Base-by-base conservation (phyloP, 2,888 invertebrate species). In the Lucinisca nassula region DNA sequence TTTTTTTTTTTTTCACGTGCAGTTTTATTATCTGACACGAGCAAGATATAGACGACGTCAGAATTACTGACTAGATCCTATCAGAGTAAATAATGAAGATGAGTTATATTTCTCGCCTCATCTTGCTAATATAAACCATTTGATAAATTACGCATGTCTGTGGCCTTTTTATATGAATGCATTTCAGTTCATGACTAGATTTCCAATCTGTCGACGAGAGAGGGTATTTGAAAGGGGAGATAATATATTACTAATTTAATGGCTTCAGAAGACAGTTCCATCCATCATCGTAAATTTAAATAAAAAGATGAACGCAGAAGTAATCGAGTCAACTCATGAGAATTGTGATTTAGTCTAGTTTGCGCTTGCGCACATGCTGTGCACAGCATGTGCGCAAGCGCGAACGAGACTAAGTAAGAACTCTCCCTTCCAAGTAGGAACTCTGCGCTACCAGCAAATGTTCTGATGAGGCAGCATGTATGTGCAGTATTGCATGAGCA, bases 251-350 rank as follows among this genome's bases (percentile, higher is more conserved):
- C 79, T 81, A 80, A 35, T 49, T 45, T 79, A 78, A 74, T 81
- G 85, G 82, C 83, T 72, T 55, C 74, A 81, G 77, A 78, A 45
- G 78, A 86, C 37, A 35, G 61, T 32, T 61, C 38, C 80, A 86
- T 86, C 79, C 55, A 84, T 89, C 89, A 89, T 81, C 49, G 84
- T 86, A 84, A 79, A 85, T 85, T 87, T 87, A 51, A 87, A 87
- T 75, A 78, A 85, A 51, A 84, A 85, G 82, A 85, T 85, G 84
- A 85, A 89, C 85, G 79, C 80, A 49, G 72, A 70, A 55, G 84
- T 89, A 87, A 89, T n/a, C n/a, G n/a, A 85, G 83, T 80, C 83
- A 77, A 83, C 83, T 88, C 83, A 88, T 81, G 85, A 85, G 83
- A 80, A 82, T 85, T 88, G 83, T 85, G 83, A 88, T 78, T 83